phyloP scores from a whole-genome alignment of 2,113 vertebrate species.

The Ifrita kowaldi region DNA sequence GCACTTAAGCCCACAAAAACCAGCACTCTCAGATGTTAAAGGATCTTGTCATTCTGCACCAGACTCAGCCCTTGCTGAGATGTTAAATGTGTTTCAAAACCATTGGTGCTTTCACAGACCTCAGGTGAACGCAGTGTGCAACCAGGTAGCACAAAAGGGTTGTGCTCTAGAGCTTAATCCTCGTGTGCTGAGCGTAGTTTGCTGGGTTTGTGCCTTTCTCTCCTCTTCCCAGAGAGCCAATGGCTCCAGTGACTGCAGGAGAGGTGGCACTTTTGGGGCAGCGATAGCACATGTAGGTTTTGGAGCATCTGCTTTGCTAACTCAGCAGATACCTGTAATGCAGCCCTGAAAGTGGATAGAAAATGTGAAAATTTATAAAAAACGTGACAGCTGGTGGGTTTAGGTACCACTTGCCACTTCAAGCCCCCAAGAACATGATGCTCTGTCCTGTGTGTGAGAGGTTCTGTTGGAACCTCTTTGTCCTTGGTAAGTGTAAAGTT shows the following conservation, averaged over 20 bases:
- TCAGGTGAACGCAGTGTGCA: neutral
- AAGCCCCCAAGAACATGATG: neutral
- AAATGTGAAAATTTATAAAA: neutral
- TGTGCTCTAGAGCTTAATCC: neutral
- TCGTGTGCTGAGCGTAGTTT: neutral
- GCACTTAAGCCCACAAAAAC: neutral
- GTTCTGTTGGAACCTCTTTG: neutral
- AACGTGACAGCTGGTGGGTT: fast-evolving
- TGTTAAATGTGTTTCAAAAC: conserved; percentile 19
- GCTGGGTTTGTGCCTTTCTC: neutral
- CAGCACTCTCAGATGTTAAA: neutral
- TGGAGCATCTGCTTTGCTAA: neutral
- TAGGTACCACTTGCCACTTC: neutral
- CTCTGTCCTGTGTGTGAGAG: neutral
- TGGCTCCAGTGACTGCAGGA: neutral
- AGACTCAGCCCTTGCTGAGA: neutral
- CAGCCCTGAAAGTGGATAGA: neutral
- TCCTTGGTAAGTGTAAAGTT: neutral
- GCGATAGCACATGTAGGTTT: neutral
- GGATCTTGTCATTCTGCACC: neutral
- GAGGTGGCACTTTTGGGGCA: neutral
- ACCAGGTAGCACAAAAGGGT: neutral
- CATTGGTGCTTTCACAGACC: neutral
- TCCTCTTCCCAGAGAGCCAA: neutral
- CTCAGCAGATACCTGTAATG: neutral